phyloP scores from a whole-genome alignment of 2,113 vertebrate genomes.

The Neolamprologus tretocephalus region DNA sequence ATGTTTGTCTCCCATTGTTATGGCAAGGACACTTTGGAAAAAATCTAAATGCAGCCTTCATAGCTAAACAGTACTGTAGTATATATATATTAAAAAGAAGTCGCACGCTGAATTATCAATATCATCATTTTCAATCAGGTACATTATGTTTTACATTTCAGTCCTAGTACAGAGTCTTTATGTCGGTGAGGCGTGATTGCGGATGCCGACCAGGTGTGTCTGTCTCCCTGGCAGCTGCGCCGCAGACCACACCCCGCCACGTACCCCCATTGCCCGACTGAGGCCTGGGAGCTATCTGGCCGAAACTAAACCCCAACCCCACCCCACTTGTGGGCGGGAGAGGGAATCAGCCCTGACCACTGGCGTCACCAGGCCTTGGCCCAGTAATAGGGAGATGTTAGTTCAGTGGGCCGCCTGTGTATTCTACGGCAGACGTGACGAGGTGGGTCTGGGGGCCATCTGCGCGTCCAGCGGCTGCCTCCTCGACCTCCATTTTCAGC shows the following conservation, averaged over 20 bases:
- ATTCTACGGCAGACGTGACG: fast-evolving
- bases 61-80: not conserved
- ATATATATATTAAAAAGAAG: not conserved
- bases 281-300: not conserved
- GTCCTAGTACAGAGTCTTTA: not conserved
- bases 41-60: not conserved
- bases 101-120: fast-evolving
- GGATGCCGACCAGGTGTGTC: not conserved
- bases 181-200: not conserved
- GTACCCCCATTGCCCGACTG: not conserved
- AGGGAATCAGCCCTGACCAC: not conserved
- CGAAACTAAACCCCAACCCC: not conserved
- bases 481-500: not conserved
- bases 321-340: not conserved
- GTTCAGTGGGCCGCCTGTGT: fast-evolving
- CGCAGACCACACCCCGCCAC: not conserved
- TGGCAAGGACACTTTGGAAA: not conserved
- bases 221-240: not conserved
- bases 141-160: not conserved
- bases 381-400: not conserved
- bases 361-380: not conserved
- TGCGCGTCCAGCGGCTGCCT: fast-evolving
- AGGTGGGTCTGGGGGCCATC: not conserved
- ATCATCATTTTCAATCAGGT: not conserved
- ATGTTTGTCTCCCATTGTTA: not conserved